Percentiles rank a stretch among this genome's conserved stretches.
These are phyloP conservation scores for Agelastica alni DNA, from an alignment of 2,888 invertebrate species.

Conservation along the genomic window DNA sequence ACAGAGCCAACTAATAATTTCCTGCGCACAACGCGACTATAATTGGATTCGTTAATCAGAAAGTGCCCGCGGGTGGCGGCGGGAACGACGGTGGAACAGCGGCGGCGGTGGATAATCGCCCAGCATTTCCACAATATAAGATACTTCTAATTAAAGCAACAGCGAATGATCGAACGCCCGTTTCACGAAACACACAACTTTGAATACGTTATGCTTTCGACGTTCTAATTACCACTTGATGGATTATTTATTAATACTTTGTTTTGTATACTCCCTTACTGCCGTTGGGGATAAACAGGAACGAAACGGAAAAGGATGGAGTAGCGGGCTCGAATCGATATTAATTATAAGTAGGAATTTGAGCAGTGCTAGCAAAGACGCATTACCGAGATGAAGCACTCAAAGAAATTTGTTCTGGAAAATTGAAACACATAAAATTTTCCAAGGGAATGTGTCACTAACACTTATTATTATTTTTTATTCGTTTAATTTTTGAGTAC, in stretches of 20 bases:
- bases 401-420: no score
- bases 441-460: no score
- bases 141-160: conserved; percentile 47
- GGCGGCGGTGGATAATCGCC: conserved; percentile 55
- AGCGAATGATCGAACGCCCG: conserved; percentile 37
- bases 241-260: conserved; percentile 31
- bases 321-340: conserved; percentile 7
- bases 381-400: no score
- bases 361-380: background rate
- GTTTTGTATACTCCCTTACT: conserved; percentile 18
- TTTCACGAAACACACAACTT: conserved; percentile 27
- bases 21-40: conserved; percentile 56
- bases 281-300: conserved; percentile 11
- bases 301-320: background rate
- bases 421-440: no score
- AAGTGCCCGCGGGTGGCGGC: conserved; percentile 47
- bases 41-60: conserved; percentile 58
- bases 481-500: no score
- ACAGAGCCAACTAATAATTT: conserved; percentile 57
- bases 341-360: conserved; percentile 15
- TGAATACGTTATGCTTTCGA: conserved; percentile 29
- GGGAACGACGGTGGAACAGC: conserved; percentile 39
- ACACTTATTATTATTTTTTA: no score
- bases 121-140: conserved; percentile 49
- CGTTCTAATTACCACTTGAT: conserved; percentile 31